Base-by-base conservation (phyloP, 2,888 invertebrate species). In the Stictocephala bisonia region DNA sequence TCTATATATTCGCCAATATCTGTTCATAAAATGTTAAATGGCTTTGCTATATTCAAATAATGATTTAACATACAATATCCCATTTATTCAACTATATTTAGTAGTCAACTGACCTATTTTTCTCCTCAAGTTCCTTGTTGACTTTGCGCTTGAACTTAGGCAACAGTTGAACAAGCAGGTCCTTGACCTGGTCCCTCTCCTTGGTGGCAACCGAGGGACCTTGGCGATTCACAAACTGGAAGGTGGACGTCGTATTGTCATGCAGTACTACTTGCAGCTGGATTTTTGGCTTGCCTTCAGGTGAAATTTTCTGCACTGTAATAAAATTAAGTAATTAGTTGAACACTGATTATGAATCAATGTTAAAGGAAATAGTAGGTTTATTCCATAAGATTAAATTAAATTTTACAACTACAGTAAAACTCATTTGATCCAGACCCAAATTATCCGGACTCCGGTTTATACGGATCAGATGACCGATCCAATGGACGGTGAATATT, bases 191-290 rank as follows among this genome's bases (percentile, higher is more conserved):
- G 84, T 99, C 97, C 67, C 99, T 87, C 83, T 98, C 98, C 74
- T 91, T 90, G 11, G 95, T 88, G 85, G 97, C 97, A 4, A 90
- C 91, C 29, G 91, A 90, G 26, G 90, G 86, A 0, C 97, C 96
- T 60, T 88, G 90, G 3, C 94, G 90, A 84, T 97, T 95, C 58
- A 94, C 93, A 85, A 99, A 99, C 83, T 99, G 99, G 87, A 99
- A 99, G 13, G 98, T 99, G 2, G 96, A 96, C 58, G 96, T 94
- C 60, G 93, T 90, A 22, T 95, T 96, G 86, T 95, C 96, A 80
- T 98, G 95, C 76, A 99, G 86, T 20, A 97, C 96, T 20, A 99
- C 91, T 87, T 99, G 99, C 15, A 99, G 87, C 84, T 99, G 99
- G 71, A 99, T 95, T 86, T 99, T 99, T 26, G 96, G 92, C 85